phyloP scores from a whole-genome alignment of 1,140 invertebrate species.

The Drosophila auraria region DNA sequence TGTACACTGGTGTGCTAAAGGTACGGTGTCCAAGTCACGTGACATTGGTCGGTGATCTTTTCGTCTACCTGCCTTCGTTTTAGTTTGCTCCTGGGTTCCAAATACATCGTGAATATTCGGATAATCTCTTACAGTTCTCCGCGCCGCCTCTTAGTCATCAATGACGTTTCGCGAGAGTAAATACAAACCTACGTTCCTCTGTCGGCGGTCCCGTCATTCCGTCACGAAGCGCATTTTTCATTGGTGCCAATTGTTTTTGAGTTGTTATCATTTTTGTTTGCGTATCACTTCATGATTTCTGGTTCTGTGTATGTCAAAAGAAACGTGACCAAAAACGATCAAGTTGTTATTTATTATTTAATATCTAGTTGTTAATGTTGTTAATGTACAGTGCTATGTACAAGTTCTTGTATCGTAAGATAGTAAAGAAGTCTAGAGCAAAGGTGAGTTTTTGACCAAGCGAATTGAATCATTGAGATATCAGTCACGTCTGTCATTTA shows the following conservation, averaged over 20 bases:
- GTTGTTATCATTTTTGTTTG: constrained; percentile 20
- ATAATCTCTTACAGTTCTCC: constrained; percentile 11
- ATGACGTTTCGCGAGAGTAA: constrained; percentile 63
- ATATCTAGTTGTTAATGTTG: constrained; percentile 27
- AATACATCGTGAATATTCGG: constrained; percentile 38
- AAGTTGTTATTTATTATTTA: constrained; percentile 33
- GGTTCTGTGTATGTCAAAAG: constrained; percentile 14
- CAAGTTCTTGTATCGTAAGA: constrained; percentile 59
- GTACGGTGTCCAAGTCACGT: neutral
- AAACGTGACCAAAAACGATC: constrained; percentile 20
- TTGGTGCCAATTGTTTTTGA: constrained; percentile 3
- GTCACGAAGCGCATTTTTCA: constrained; percentile 14
- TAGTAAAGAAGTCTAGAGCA: constrained; percentile 55
- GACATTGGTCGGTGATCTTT: neutral
- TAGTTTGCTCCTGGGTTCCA: constrained; percentile 33
- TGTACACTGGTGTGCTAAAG: too few relatives aligned
- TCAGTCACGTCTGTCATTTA: neutral
- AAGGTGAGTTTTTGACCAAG: constrained; percentile 53
- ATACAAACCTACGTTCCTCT: constrained; percentile 11
- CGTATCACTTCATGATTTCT: constrained; percentile 5
- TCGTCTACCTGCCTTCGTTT: constrained; percentile 37
- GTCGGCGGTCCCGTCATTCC: neutral
- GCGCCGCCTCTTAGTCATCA: constrained; percentile 64
- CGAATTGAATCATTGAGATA: constrained; percentile 16
- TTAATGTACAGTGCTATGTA: constrained; percentile 50